Base-by-base conservation (phyloP, 2,888 invertebrate species). In the Lithophane leautieri region DNA sequence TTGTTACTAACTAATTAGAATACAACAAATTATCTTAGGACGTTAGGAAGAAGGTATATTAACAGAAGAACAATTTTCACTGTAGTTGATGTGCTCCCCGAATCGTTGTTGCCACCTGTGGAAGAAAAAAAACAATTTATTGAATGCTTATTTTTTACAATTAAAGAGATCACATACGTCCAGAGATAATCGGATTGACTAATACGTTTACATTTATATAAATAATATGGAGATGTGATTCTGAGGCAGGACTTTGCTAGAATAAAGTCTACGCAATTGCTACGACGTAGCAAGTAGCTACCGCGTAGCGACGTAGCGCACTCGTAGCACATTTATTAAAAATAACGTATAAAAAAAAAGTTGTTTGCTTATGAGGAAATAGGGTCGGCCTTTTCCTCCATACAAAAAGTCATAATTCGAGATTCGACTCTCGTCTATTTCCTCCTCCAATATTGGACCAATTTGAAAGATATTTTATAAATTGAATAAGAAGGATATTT, bases 21-120 rank as follows among this genome's bases (percentile, higher is more conserved):
- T 75, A 78, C 70, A 82, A 77, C 72, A 78, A 83, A 86, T 92
- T 92, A 92, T 92, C 90, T 92, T 77, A 92, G 72, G 42, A 84
- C 69, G 50, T 88, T 86, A 74, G 79, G 88, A 78, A 91, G 85
- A 70, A 90, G 84, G 60, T 90, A 76, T 81, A 78, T 79, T 79
- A 90, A 84, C 72, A 91, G 62, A 74, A 81, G 75, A 74, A 88
- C 68, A 44, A 89, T 70, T 76, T 85, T 85, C 66, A 83, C 71
- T 74, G 87, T 81, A 66, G 82, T 80, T 70, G 83, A 76, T 63
- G 79, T 73, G 63, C 75, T 79, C 70, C 73, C 75, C 69, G 75
- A 78, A 60, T 76, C 87, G 88, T 52, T 72, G 79, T 78, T 72
- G 73, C 88, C 81, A 82, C 61, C 88, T 88, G 88, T 89, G 90